phyloP scores from a whole-genome alignment of 1,140 invertebrate genomes.

The Bombus difficillimus region DNA sequence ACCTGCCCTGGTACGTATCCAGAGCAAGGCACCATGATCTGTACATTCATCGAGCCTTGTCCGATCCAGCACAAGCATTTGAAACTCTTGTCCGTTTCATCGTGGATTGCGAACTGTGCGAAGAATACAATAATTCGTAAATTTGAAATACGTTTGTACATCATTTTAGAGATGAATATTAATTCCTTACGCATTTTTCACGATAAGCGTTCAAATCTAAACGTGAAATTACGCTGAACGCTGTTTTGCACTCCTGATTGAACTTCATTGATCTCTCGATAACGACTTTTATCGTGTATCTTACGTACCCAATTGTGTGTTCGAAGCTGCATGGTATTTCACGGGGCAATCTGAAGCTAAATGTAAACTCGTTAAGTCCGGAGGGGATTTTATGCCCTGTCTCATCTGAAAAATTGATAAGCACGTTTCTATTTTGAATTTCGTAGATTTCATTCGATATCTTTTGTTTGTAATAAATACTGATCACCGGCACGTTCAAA shows the following conservation, averaged over 20 bases:
- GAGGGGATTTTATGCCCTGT: constrained; percentile 55
- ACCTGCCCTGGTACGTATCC: constrained; percentile 87
- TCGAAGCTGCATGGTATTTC: constrained; percentile 84
- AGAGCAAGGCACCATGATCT: constrained; percentile 83
- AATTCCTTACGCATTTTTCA: constrained; percentile 39
- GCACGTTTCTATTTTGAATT: neutral
- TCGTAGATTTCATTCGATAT: neutral
- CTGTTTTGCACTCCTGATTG: constrained; percentile 82
- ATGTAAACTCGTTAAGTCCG: constrained; percentile 82
- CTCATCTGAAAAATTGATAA: constrained; percentile 33
- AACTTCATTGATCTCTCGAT: constrained; percentile 84
- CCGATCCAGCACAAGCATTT: constrained; percentile 83
- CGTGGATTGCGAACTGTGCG: constrained; percentile 59
- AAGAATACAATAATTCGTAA: neutral
- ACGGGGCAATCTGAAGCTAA: constrained; percentile 82
- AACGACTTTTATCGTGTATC: constrained; percentile 84
- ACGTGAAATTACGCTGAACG: constrained; percentile 80
- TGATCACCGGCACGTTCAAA: neutral
- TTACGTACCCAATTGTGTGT: constrained; percentile 82
- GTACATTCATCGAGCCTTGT: constrained; percentile 83
- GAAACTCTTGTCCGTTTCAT: constrained; percentile 83
- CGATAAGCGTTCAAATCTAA: constrained; percentile 61
- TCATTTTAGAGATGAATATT: neutral
- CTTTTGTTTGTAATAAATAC: neutral
- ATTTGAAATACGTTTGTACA: neutral